Base-by-base conservation (phyloP, 2,113 vertebrate genomes). In the Cavia aperea region DNA sequence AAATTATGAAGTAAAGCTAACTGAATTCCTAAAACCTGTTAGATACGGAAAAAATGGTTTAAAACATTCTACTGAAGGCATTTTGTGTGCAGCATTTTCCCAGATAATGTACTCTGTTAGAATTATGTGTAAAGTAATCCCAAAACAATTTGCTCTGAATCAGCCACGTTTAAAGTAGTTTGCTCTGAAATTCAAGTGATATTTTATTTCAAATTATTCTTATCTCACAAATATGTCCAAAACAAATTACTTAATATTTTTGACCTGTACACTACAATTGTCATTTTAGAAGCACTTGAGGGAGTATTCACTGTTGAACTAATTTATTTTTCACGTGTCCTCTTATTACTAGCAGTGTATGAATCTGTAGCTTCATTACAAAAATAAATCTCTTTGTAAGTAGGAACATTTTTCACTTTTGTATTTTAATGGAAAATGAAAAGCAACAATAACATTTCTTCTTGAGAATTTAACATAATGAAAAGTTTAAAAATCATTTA, bases 321-420 rank as follows among this genome's bases (percentile, higher is more conserved):
- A 90, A 95, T 93, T 96, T 93, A 89, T 93, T 93, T 96, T 96
- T 96, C 54, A 94, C 24, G 85, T 90, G 66, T 90, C 33, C 63
- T 86, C 26, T 96, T 93, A 84, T 93, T 91, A 73, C 43, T 91
- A 91, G 83, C 0, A 93, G 46, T 2, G 26, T 94, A 46, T 75
- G 39, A 95, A 21, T 72, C 56, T 88, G 46, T 65, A 93, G 39
- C 56, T 94, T 86, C 56, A 94, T 31, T 91, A 65, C 49, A 86
- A 94, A 83, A 92, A 54, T 0, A 70, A 90, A 90, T 91, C 36
- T 92, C 91, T 93, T 96, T 90, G 15, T 68, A 94, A 79, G 12
- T 92, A 63, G 79, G 54, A 93, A 94, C 36, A 68, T 65, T 95
- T 84, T 94, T 92, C 6, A 82, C 63, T 94, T 94, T 89, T 86